Evolutionary conservation across 2,888 invertebrate genomes (phyloP).

Genomic region (Tipula vernalis): DNA sequence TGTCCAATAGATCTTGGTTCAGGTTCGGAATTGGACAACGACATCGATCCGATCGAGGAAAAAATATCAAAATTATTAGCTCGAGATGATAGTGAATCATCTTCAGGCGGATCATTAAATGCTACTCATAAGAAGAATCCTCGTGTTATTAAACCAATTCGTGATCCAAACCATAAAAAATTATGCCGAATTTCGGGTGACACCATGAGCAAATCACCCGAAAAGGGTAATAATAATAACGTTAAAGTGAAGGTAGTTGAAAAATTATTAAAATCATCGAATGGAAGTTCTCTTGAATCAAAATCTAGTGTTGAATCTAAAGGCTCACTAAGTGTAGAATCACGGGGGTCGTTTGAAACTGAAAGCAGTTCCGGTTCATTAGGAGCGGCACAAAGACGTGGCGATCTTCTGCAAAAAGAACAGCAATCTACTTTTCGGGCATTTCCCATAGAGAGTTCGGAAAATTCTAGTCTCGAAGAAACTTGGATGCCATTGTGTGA

Average conservation of each 20-base stretch:
- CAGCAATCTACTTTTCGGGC: conserved; percentile 71
- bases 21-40: conserved; percentile 40
- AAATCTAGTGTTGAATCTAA: conserved; percentile 51
- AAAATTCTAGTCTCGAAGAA: conserved; percentile 76
- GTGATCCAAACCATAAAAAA: conserved; percentile 30
- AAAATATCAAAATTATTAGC: conserved; percentile 34
- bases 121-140: conserved; percentile 32
- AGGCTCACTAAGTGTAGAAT: conserved; percentile 53
- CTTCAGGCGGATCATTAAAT: conserved; percentile 43
- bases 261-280: conserved; percentile 24
- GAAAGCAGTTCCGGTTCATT: conserved; percentile 64
- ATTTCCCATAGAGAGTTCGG: conserved; percentile 73
- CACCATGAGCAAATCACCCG: neutral
- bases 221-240: neutral
- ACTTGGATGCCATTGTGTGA: conserved; percentile 67
- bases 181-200: conserved; percentile 36
- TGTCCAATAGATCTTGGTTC: conserved; percentile 49
- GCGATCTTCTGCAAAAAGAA: conserved; percentile 46
- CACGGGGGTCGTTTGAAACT: conserved; percentile 58
- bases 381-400: conserved; percentile 54
- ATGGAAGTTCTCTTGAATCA: conserved; percentile 38
- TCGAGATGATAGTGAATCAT: conserved; percentile 46
- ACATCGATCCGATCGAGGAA: conserved; percentile 35
- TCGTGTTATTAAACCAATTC: conserved; percentile 35
- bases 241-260: conserved; percentile 16